Evolutionary conservation across 2,888 invertebrate genomes (phyloP).

Genomic region (Agrotis segetum): DNA sequence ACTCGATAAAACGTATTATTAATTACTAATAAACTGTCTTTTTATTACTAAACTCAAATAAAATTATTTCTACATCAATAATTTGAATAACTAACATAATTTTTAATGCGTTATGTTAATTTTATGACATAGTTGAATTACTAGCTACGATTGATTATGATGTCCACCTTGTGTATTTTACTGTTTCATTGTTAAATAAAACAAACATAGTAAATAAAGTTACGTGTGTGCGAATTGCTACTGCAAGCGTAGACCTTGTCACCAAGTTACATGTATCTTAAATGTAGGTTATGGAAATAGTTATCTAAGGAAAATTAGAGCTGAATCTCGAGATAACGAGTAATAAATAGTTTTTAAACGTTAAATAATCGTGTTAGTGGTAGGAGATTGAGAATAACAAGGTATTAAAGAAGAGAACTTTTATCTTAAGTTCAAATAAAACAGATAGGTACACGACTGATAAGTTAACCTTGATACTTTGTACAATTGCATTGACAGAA

Average conservation of each 20-base stretch:
- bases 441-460: too few species aligned
- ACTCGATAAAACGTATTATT: conserved; percentile 22
- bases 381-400: too few species aligned
- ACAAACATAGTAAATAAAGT: conserved; percentile 40
- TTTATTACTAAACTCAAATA: conserved; percentile 20
- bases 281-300: conserved; percentile 6
- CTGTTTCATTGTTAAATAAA: conserved; percentile 46
- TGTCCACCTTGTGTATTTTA: conserved; percentile 43
- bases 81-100: conserved; percentile 20
- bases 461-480: too few species aligned
- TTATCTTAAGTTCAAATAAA: too few species aligned
- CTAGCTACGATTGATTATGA: conserved; percentile 6
- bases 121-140: conserved; percentile 21
- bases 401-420: too few species aligned
- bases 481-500: too few species aligned
- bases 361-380: too few species aligned
- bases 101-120: conserved; percentile 28
- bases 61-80: conserved; percentile 14
- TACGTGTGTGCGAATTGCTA: conserved; percentile 28
- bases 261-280: neutral
- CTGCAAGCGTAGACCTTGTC: conserved; percentile 25
- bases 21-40: conserved; percentile 28
- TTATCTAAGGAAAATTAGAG: neutral
- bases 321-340: too few species aligned
- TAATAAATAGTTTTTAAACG: too few species aligned